A percentile compares a stretch with the other conserved stretches of the same genome.
These are phyloP conservation scores for Mastigias papua DNA, from an alignment of 30 jellyfish, hydroid and myxozoan genomes.

Conservation along the genomic window DNA sequence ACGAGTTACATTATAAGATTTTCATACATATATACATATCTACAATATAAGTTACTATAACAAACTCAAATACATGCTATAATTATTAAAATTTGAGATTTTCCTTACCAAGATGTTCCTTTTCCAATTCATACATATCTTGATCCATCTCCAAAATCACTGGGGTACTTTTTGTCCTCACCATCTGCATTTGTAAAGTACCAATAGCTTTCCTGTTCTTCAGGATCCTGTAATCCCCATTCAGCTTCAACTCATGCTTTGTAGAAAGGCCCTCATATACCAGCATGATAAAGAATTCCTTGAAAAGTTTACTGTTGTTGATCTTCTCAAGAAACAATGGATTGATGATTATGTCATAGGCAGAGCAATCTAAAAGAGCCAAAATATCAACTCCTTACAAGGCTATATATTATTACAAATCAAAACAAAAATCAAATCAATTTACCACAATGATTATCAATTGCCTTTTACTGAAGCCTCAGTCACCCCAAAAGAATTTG, in stretches of 20 bases:
- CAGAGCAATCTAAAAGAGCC: constrained; percentile 74
- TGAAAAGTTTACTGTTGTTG: constrained; percentile 68
- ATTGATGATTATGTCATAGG: constrained; percentile 87
- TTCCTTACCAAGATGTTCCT: constrained; percentile 70
- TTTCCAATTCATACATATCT: constrained; percentile 80
- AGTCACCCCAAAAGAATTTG: no score
- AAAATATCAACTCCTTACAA: background rate
- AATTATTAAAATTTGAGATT: no score
- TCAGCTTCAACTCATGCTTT: constrained; percentile 77
- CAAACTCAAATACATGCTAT: no score
- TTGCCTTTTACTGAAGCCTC: no score
- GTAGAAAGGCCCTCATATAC: constrained; percentile 87
- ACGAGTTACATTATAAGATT: no score
- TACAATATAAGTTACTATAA: no score
- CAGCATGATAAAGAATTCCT: constrained; percentile 88
- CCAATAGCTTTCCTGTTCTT: constrained; percentile 96
- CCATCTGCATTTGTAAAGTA: constrained; percentile 84
- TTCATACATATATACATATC: no score
- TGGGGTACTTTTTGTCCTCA: constrained; percentile 88
- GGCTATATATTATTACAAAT: no score
- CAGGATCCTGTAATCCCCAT: constrained; percentile 55
- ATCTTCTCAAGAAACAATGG: constrained; percentile 84
- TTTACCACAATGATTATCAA: no score
- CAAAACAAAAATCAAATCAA: no score
- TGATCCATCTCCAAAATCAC: constrained; percentile 94